A percentile compares a stretch with the other conserved stretches of the same genome.
Conservation (phyloP, 2,113 vertebrate genomes). For the Thermophis baileyi region DNA sequence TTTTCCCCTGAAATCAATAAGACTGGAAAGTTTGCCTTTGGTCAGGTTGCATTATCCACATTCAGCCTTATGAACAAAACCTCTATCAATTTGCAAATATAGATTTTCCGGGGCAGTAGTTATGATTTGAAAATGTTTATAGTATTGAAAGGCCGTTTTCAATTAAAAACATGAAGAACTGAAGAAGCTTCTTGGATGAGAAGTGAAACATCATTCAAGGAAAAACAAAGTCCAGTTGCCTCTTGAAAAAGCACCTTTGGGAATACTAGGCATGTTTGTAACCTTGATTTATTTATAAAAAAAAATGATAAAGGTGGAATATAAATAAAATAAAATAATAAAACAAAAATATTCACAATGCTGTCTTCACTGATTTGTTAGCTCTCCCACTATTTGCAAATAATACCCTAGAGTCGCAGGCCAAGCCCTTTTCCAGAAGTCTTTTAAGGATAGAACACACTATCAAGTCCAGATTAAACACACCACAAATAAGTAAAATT, state of each 20-base stretch:
- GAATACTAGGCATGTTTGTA: not conserved
- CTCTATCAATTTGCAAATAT: not conserved
- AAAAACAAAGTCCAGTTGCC: not conserved
- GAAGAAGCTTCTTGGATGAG: not conserved
- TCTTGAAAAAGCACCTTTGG: not conserved
- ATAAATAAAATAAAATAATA: not conserved
- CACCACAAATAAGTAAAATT: not conserved
- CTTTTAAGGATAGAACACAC: not conserved
- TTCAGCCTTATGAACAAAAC: not conserved
- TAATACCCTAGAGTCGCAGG: not conserved
- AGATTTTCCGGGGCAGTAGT: not conserved
- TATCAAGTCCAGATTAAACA: not conserved
- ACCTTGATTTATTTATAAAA: not conserved
- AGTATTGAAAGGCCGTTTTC: not conserved
- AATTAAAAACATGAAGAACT: not conserved
- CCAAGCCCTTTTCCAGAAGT: not conserved
- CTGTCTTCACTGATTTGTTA: not conserved
- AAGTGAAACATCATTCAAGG: not conserved
- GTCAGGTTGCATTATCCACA: not conserved
- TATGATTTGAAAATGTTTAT: not conserved
- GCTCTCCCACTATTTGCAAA: not conserved
- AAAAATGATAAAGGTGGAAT: not conserved
- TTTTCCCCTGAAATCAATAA: not conserved
- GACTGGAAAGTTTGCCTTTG: not conserved
- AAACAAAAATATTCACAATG: not conserved